These are phyloP conservation scores for Distichodus sexfasciatus DNA, from an alignment of 2,797 vertebrate genomes.

Conservation along the genomic window DNA sequence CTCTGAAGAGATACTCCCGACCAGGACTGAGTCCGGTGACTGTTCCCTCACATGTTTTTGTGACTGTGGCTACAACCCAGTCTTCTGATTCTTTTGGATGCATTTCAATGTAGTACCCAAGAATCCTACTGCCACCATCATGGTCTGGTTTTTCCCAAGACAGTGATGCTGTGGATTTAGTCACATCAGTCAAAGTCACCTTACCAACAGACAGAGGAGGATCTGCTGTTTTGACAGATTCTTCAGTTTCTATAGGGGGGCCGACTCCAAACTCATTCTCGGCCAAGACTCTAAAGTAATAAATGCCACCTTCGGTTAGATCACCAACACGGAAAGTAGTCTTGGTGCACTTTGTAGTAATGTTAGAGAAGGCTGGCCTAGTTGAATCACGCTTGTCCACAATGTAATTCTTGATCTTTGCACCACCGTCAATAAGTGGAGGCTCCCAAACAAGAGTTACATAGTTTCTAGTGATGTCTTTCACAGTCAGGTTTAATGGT, in stretches of 20 bases:
- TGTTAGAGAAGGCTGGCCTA: conserved; percentile 95
- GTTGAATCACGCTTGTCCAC: conserved; percentile 96
- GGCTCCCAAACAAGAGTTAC: conserved; percentile 96
- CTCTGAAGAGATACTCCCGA: conserved; percentile 94
- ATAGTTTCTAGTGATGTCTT: conserved; percentile 92
- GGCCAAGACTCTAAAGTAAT: conserved; percentile 95
- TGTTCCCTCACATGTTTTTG: conserved; percentile 87
- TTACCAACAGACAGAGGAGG: conserved; percentile 95
- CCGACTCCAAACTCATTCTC: conserved; percentile 97
- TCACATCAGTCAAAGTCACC: conserved; percentile 89
- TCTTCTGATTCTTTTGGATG: conserved; percentile 94
- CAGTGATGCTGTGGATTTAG: conserved; percentile 85
- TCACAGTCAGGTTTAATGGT: conserved; percentile 88
- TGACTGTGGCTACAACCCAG: conserved; percentile 90
- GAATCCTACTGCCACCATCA: conserved; percentile 95
- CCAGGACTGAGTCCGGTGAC: conserved; percentile 90
- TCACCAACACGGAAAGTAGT: conserved; percentile 92
- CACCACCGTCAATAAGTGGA: conserved; percentile 93
- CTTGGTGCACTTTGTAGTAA: conserved; percentile 92
- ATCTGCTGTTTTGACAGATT: conserved; percentile 92
- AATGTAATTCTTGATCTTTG: conserved; percentile 94
- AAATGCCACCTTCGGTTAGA: conserved; percentile 91
- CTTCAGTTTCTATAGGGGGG: conserved; percentile 91
- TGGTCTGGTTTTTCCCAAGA: conserved; percentile 98
- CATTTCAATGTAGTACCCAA: conserved; percentile 97